Evolutionary conservation across 1,140 invertebrate species (phyloP).

Genomic region (Pteromalus puparum): DNA sequence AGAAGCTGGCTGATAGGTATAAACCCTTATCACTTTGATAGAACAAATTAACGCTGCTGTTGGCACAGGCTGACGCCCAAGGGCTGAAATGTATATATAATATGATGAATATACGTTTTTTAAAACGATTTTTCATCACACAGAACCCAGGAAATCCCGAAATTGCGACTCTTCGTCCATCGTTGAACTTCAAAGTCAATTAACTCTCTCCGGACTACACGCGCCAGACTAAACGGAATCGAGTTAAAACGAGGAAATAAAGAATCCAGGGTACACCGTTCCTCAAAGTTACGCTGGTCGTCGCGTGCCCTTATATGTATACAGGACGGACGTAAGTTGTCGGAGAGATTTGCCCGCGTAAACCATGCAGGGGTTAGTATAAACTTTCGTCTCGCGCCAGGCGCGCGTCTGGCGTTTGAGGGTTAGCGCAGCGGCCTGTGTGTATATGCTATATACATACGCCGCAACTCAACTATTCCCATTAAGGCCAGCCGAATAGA

Average conservation of each 20-base stretch:
- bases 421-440: too few species aligned
- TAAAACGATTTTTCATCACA: too few species aligned
- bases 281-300: conserved; percentile 17
- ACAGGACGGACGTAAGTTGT: conserved; percentile 7
- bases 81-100: too few species aligned
- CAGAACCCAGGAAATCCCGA: too few species aligned
- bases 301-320: background rate
- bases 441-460: background rate
- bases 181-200: conserved; percentile 35
- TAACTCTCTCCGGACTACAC: background rate
- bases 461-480: conserved; percentile 17
- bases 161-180: background rate
- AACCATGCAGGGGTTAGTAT: conserved; percentile 20
- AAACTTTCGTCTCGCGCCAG: conserved; percentile 17
- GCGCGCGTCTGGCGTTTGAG: background rate
- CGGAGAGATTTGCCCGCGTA: conserved; percentile 30
- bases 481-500: conserved; percentile 20
- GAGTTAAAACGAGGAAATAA: conserved; percentile 35
- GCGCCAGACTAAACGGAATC: conserved; percentile 12
- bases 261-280: background rate
- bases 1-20: too few species aligned
- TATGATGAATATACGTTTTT: too few species aligned
- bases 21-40: too few species aligned
- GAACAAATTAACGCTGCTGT: too few species aligned
- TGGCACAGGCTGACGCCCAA: too few species aligned